Percentiles rank a stretch among this genome's conserved stretches.
phyloP scores from a whole-genome alignment of 92 coral and sea anemone species.

The Pocillopora meandrina region DNA sequence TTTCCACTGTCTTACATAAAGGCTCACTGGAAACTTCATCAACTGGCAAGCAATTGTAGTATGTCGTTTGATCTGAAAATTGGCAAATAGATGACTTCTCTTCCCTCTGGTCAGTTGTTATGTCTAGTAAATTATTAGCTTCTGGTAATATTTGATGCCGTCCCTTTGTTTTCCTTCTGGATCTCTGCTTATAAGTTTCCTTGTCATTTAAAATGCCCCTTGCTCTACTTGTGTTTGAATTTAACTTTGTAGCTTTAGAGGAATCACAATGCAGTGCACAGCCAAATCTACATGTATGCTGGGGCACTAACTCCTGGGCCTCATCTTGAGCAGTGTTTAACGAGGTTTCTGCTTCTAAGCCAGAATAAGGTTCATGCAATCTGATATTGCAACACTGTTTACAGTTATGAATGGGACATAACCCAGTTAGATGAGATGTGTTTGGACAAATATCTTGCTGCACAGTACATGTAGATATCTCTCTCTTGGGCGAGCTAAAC shows the following conservation, averaged over 20 bases:
- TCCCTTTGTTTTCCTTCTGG: slow-evolving; percentile 13
- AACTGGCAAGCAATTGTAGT: slow-evolving; percentile 22
- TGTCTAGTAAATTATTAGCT: not conserved
- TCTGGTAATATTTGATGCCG: not conserved
- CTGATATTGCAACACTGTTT: not conserved
- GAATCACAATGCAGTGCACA: not conserved
- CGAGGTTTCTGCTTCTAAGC: not conserved
- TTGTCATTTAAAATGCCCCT: too few species aligned
- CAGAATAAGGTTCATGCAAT: not conserved
- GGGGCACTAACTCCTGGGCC: not conserved
- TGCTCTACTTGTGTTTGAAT: not conserved
- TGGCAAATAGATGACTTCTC: not conserved
- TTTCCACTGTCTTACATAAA: not conserved
- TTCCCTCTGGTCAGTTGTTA: not conserved
- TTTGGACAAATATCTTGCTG: not conserved
- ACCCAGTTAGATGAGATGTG: not conserved
- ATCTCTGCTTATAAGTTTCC: not conserved
- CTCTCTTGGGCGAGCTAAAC: not conserved
- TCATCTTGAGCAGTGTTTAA: not conserved
- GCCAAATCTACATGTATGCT: not conserved
- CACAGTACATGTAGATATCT: not conserved
- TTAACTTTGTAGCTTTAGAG: too few species aligned
- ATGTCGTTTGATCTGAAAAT: not conserved
- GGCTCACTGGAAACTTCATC: slow-evolving; percentile 12
- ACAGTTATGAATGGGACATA: not conserved